Percentiles rank a stretch among this genome's conserved stretches.
phyloP scores from a whole-genome alignment of 2,113 vertebrate genomes.

The Zosterops borbonicus region DNA sequence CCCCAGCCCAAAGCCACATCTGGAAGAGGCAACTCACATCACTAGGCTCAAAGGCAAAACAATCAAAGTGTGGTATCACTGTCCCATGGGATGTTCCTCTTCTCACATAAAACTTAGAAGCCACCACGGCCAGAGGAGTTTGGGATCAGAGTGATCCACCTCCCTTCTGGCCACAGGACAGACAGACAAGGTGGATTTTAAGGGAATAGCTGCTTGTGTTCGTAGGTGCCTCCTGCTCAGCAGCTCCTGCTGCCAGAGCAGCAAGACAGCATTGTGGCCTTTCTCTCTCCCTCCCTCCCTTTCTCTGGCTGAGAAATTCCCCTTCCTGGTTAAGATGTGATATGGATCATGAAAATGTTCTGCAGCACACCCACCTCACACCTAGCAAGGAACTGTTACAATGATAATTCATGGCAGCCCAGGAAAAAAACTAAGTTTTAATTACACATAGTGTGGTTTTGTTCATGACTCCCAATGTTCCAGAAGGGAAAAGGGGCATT shows the following conservation, averaged over 20 bases:
- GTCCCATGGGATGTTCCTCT: neutral
- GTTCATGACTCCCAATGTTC: rapidly evolving
- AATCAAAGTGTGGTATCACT: rapidly evolving
- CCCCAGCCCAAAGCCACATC: neutral
- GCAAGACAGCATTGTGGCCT: neutral
- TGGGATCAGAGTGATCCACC: too few species aligned
- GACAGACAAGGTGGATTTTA: neutral
- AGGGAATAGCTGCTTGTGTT: neutral
- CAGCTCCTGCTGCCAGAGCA: neutral
- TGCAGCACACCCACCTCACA: neutral
- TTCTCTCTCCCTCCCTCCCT: neutral
- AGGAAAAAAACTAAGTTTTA: neutral
- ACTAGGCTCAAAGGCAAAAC: neutral
- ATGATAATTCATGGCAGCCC: neutral
- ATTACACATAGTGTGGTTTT: neutral
- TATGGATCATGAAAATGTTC: rapidly evolving
- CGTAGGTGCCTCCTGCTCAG: rapidly evolving
- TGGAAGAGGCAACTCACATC: neutral
- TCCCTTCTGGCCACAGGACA: neutral
- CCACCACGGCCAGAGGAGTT: neutral
- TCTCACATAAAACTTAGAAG: neutral
- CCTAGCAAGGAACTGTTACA: neutral
- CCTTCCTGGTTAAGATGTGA: neutral
- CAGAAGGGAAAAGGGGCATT: neutral
- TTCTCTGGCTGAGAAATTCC: neutral